Evolutionary conservation across 2,797 vertebrate genomes (phyloP).

Genomic region (Strix occidentalis): DNA sequence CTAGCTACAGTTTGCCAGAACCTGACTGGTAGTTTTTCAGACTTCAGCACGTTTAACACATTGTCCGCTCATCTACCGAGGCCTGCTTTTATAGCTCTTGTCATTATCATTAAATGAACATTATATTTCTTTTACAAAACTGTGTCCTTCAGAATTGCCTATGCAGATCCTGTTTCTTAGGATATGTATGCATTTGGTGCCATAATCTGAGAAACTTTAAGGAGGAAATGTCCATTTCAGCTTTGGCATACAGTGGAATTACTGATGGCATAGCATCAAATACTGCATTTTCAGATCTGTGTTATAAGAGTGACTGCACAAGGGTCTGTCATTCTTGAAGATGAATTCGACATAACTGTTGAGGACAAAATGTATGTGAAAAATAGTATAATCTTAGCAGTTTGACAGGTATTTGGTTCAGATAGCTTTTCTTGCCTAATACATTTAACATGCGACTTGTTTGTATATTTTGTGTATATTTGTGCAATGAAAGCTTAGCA

Average conservation of each 20-base stretch:
- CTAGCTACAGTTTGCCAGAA: neutral
- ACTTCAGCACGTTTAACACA: neutral
- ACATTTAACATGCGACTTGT: neutral
- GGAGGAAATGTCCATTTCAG: neutral
- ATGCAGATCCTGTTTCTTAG: neutral
- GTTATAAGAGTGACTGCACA: neutral
- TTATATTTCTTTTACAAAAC: neutral
- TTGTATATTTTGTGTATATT: neutral
- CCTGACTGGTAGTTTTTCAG: neutral
- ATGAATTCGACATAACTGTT: neutral
- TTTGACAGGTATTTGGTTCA: slow-evolving; percentile 17
- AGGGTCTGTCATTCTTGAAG: neutral
- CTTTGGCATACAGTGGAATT: neutral
- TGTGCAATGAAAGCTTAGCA: neutral
- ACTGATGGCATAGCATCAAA: neutral
- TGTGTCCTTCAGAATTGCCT: neutral
- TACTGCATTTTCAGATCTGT: neutral
- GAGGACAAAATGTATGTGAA: neutral
- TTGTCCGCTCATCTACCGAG: neutral
- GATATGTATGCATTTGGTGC: neutral
- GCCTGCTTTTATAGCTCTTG: slow-evolving; percentile 1
- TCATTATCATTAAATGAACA: neutral
- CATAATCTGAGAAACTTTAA: neutral
- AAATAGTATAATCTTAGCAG: neutral
- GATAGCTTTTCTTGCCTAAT: neutral